A percentile compares a stretch with the other conserved stretches of the same genome.
Conservation (phyloP, 2,888 invertebrate genomes). For the Syritta pipiens region DNA sequence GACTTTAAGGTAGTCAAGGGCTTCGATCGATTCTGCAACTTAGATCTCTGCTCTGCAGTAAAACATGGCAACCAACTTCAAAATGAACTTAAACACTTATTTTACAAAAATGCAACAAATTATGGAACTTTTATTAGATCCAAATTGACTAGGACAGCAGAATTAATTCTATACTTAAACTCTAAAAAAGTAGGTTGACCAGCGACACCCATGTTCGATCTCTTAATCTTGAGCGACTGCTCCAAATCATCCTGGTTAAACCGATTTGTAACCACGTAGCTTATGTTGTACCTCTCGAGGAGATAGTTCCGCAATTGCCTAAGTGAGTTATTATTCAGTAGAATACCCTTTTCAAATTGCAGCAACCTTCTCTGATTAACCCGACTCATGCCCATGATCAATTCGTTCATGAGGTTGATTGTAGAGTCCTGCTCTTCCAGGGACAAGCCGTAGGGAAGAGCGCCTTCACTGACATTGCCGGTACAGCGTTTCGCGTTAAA, state of each 20-base stretch:
- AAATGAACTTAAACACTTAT: too few relatives aligned
- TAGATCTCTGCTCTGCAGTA: too few relatives aligned
- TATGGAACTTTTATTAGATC: neutral
- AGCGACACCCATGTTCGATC: neutral
- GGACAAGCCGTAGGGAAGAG: slow-evolving; percentile 6
- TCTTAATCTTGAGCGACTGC: neutral
- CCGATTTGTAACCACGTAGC: slow-evolving; percentile 1
- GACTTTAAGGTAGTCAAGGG: too few relatives aligned
- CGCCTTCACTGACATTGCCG: neutral
- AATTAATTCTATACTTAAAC: slow-evolving; percentile 26
- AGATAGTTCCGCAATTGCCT: slow-evolving; percentile 6
- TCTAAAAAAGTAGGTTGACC: slow-evolving; percentile 23
- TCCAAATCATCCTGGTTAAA: slow-evolving; percentile 36
- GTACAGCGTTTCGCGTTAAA: slow-evolving; percentile 19
- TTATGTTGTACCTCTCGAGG: neutral
- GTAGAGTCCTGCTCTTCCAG: slow-evolving; percentile 8
- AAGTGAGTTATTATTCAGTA: slow-evolving; percentile 20
- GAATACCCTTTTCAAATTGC: slow-evolving; percentile 17
- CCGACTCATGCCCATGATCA: neutral
- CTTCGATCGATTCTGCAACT: too few relatives aligned
- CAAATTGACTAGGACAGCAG: neutral
- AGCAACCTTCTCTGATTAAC: neutral
- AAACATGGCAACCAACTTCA: too few relatives aligned
- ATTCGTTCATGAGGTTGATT: slow-evolving; percentile 5
- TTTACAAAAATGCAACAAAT: too few relatives aligned